Conservation (phyloP, 2,797 vertebrate species). For the Lepidocolaptes lacrymiger region DNA sequence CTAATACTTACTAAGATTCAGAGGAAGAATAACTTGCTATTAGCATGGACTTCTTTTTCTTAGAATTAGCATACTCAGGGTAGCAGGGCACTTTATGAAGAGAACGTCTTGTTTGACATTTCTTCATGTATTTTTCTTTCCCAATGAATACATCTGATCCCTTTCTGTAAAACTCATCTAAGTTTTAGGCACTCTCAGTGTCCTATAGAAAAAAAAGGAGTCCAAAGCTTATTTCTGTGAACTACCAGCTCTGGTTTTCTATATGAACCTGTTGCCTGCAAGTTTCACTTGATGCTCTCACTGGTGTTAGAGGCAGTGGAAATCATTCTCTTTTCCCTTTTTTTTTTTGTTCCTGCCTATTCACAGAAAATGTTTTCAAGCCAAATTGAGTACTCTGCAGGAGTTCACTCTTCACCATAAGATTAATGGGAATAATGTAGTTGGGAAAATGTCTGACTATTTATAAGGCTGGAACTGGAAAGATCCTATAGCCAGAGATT, state of each 20-base stretch:
- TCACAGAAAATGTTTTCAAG: conserved; percentile 33
- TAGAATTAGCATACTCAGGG: neutral
- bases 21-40: neutral
- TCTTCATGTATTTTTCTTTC: neutral
- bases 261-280: neutral
- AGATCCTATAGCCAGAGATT: conserved; percentile 12
- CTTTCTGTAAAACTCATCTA: neutral
- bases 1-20: neutral
- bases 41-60: neutral
- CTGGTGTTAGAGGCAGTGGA: neutral
- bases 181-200: neutral
- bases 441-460: conserved; percentile 36
- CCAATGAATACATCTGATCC: neutral
- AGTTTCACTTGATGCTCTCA: neutral
- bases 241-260: neutral
- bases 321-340: neutral
- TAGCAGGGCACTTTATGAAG: neutral
- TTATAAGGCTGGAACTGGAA: conserved; percentile 10
- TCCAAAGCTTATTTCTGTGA: neutral
- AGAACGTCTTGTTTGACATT: neutral
- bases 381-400: conserved; percentile 42
- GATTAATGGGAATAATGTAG: conserved; percentile 44
- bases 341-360: neutral
- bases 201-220: neutral
- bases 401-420: conserved; percentile 22